A percentile compares a stretch with the other conserved stretches of the same genome.
phyloP scores from a whole-genome alignment of 2,113 vertebrate genomes.

The Candoia aspera region DNA sequence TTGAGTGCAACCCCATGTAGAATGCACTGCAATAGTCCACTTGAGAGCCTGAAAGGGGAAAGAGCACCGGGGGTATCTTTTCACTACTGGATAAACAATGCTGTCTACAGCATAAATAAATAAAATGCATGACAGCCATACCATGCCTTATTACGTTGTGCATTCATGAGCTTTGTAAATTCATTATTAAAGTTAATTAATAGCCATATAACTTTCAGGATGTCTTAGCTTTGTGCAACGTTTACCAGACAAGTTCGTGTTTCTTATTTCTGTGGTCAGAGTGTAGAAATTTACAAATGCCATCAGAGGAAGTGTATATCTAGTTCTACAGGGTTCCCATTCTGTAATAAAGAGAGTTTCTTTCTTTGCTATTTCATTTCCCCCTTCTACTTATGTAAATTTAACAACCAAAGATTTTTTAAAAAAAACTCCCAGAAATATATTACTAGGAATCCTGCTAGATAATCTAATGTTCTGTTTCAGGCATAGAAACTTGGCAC shows the following conservation, averaged over 20 bases:
- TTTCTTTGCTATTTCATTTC: not conserved
- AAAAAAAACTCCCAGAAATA: not conserved
- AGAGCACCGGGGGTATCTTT: not conserved
- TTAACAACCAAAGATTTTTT: not conserved
- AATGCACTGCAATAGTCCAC: not conserved
- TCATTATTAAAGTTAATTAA: too few relatives aligned
- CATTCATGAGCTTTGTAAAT: not conserved
- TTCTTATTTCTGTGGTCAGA: not conserved
- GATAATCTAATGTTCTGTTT: not conserved
- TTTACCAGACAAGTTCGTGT: not conserved
- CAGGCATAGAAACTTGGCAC: not conserved
- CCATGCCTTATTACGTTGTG: not conserved
- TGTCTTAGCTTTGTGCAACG: not conserved
- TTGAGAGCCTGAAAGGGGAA: not conserved
- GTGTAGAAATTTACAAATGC: not conserved
- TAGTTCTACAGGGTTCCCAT: not conserved
- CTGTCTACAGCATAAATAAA: not conserved
- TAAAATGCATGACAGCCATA: not conserved
- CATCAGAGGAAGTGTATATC: not conserved
- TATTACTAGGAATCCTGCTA: not conserved
- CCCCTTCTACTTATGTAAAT: not conserved
- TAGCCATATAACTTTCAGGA: not conserved
- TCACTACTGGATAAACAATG: not conserved
- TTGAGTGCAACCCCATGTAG: not conserved
- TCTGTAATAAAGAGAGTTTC: conserved; percentile 5